Conservation (phyloP, 2,797 vertebrate species). For the Sorex maritimensis region DNA sequence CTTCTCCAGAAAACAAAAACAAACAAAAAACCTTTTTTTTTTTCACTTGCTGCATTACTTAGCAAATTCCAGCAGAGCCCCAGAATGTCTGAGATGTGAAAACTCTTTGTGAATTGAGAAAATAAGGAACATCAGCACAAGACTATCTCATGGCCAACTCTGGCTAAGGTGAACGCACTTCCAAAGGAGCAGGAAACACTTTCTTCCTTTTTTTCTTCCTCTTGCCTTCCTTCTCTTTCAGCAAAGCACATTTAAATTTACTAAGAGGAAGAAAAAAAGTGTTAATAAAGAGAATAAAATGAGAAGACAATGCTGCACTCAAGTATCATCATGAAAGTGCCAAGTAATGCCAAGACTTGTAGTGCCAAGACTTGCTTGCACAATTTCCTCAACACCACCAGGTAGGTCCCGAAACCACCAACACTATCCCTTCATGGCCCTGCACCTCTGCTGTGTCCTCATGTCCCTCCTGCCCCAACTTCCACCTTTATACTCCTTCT, state of each 20-base stretch:
- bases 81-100: slow-evolving; percentile 69
- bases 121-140: slow-evolving; percentile 71
- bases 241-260: too few species aligned
- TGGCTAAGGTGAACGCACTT: slow-evolving; percentile 61
- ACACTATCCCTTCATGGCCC: too few species aligned
- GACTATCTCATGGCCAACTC: slow-evolving; percentile 72
- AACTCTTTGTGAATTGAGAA: slow-evolving; percentile 79
- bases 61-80: slow-evolving; percentile 76
- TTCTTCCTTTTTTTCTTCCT: too few species aligned
- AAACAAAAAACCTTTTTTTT: too few species aligned
- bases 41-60: slow-evolving; percentile 37
- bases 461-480: neutral
- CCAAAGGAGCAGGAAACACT: slow-evolving; percentile 46
- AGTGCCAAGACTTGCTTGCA: neutral
- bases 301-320: too few species aligned
- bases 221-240: too few species aligned
- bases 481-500: neutral
- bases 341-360: too few species aligned
- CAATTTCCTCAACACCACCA: neutral
- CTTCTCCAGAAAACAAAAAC: neutral
- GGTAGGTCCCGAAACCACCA: too few species aligned
- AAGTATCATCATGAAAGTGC: too few species aligned
- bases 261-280: too few species aligned
- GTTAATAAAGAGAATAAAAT: too few species aligned
- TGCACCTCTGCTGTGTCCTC: neutral